Evolutionary conservation across 92 coral and sea anemone genomes (phyloP).

Genomic region (Bergia sp.): DNA sequence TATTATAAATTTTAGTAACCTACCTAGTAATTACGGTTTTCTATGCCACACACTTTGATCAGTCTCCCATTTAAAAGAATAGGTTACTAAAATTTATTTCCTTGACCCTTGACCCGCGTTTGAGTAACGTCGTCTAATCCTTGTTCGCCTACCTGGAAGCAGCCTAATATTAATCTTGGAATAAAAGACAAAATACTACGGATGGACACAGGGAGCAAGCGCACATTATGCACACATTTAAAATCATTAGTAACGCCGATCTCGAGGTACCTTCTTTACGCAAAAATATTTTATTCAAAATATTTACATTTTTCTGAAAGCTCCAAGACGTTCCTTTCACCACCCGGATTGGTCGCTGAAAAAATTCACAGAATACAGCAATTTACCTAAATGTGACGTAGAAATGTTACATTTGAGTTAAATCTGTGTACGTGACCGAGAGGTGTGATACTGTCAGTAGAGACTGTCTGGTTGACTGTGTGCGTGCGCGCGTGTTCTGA

Average conservation of each 20-base stretch:
- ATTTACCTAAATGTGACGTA: background rate
- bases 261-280: background rate
- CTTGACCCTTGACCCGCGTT: no score
- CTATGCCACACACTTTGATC: no score
- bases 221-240: background rate
- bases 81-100: no score
- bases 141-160: no score
- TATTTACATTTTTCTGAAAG: background rate
- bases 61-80: no score
- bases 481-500: background rate
- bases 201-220: background rate
- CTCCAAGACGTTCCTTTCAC: background rate
- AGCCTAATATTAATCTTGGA: no score
- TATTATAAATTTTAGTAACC: no score
- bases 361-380: background rate
- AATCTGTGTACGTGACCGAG: background rate
- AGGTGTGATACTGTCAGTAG: background rate
- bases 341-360: background rate
- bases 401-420: background rate
- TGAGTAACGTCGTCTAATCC: no score
- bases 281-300: slow-evolving; percentile 21
- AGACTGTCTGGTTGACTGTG: background rate
- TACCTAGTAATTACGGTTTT: no score
- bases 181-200: no score
- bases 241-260: background rate